Evolutionary conservation across 2,888 invertebrate genomes (phyloP), one percentile per base, ranked within the genome.

Genomic region (Vesta saturnalis): DNA sequence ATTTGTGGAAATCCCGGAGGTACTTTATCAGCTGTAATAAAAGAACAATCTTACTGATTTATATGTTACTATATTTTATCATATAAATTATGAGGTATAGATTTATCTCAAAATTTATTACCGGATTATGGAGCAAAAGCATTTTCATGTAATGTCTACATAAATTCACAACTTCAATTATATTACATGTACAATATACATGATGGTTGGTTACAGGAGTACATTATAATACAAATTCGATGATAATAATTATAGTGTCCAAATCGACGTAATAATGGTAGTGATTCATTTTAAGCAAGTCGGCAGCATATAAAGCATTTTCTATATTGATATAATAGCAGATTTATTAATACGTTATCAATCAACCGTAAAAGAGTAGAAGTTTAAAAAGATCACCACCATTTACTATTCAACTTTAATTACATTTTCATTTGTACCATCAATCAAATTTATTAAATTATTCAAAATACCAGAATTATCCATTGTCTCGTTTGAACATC

Each of bases 1-100:
- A 96, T 94, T 82, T 90, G 89, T 55, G 99, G 99, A 85, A 98
- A 99, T 30, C 98, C 99, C 55, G 88, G 87, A 0, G 99, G 98
- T 72, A 95, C 88, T 85, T 94, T 93, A 80, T 94, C 94, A 76
- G 90, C 96, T 92, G 88, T 57, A 86, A 87, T 73, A 80, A 79
- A n/a, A n/a, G n/a, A n/a, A n/a, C n/a, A n/a, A n/a, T n/a, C n/a
- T n/a, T n/a, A n/a, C n/a, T n/a, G 30, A n/a, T 39, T 39, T 39
- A 39, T 39, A 6, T 39, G n/a, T 39, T 39, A 73, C 77, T 79
- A 80, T 79, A 78, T 80, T 39, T 39, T 77, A 79, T 76, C 76
- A 76, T 74, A 76, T 78, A 77, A 78, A 79, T 80, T 80, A 79
- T 60, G 60, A 68, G 60, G 60, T 68, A 68, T 79, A 77, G 78